A percentile compares a stretch with the other conserved stretches of the same genome.
Evolutionary conservation across 2,797 vertebrate genomes (phyloP).

Genomic region (Lemur catta): DNA sequence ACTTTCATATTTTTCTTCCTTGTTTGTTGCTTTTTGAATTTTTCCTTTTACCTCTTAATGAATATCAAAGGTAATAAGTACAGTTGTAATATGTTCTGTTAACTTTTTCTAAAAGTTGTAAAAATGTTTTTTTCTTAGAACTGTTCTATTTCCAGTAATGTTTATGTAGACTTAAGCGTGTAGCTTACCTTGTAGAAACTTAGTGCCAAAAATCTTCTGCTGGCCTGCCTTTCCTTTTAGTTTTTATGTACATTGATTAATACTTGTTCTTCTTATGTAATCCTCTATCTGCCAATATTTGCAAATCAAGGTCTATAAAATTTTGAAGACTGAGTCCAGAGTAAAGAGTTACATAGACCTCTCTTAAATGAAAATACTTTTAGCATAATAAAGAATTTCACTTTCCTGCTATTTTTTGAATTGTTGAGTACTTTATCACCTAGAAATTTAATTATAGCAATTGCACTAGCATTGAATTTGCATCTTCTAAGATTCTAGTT

Average conservation of each 20-base stretch:
- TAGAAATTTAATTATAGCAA: slow-evolving; percentile 12
- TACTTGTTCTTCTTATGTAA: neutral
- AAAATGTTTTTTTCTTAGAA: neutral
- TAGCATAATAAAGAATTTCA: neutral
- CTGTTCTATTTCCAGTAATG: neutral
- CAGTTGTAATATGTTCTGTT: neutral
- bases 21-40: neutral
- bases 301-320: neutral
- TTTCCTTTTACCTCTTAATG: neutral
- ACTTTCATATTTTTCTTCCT: slow-evolving; percentile 12
- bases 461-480: slow-evolving; percentile 24
- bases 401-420: slow-evolving; percentile 21
- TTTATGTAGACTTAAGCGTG: neutral
- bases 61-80: neutral
- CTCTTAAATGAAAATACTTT: slow-evolving; percentile 32
- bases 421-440: neutral
- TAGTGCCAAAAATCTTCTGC: neutral
- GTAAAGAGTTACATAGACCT: neutral
- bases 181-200: slow-evolving; percentile 6
- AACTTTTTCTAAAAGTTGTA: slow-evolving; percentile 1
- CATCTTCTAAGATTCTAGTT: slow-evolving; percentile 5
- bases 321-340: neutral
- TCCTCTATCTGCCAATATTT: neutral
- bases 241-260: neutral
- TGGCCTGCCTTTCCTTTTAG: neutral